Evolutionary conservation across 2,113 vertebrate genomes (phyloP).

Genomic region (Cyphomyrus plagiostoma): DNA sequence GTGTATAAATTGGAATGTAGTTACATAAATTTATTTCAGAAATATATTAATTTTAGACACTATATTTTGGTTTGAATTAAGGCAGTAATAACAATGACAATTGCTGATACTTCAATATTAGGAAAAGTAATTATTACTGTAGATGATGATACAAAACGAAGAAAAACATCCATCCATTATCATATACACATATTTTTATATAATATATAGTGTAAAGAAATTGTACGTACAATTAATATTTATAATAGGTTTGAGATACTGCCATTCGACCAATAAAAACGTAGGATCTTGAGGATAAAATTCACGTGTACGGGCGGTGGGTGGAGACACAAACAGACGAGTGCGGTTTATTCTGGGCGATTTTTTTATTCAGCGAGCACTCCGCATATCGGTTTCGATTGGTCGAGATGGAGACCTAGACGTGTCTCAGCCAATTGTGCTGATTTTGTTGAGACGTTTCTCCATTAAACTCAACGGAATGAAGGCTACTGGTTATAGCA

Average conservation of each 20-base stretch:
- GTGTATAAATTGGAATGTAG: background rate
- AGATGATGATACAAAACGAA: background rate
- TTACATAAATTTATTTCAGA: background rate
- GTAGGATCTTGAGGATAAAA: background rate
- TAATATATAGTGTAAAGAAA: background rate
- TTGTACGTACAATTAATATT: background rate
- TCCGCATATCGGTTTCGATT: slow-evolving; percentile 1
- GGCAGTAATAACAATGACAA: background rate
- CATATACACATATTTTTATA: background rate
- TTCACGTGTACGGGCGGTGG: background rate
- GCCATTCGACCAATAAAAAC: background rate
- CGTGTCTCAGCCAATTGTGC: background rate
- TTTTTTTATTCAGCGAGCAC: slow-evolving; percentile 1
- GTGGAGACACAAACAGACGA: background rate
- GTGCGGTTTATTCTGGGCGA: background rate
- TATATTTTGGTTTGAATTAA: background rate
- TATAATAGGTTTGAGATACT: background rate
- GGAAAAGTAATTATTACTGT: background rate
- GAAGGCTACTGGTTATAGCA: background rate
- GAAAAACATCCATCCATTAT: background rate
- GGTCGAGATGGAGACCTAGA: background rate
- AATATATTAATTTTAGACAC: background rate
- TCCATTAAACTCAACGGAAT: background rate
- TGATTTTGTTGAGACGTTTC: background rate
- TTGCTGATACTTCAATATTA: background rate